Evolutionary conservation across 2,113 vertebrate species (phyloP).

Genomic region (Pluvialis apricaria): DNA sequence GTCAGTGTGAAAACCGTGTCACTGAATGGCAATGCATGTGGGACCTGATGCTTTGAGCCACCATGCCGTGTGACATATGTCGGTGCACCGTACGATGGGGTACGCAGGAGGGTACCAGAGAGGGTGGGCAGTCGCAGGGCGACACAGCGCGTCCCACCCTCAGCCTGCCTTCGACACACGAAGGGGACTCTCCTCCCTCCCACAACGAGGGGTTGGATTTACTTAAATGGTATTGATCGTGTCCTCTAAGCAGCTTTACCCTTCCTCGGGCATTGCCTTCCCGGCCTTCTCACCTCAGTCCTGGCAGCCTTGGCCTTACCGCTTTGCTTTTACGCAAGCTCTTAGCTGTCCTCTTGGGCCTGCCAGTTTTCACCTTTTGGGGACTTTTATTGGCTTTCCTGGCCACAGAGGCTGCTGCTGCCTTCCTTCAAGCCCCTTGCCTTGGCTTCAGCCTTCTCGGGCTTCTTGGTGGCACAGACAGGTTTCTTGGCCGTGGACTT

Average conservation of each 20-base stretch:
- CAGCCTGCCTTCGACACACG: neutral
- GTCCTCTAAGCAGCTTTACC: neutral
- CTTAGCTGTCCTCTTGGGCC: neutral
- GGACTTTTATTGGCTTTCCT: neutral
- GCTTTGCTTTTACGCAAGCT: neutral
- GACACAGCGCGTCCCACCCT: neutral
- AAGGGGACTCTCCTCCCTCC: neutral
- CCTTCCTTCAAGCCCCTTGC: neutral
- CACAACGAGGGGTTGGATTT: neutral
- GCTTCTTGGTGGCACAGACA: neutral
- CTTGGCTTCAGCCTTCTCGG: neutral
- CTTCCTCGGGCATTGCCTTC: neutral
- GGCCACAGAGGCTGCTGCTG: neutral
- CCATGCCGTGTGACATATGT: fast-evolving
- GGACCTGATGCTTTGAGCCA: neutral
- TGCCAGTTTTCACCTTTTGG: neutral
- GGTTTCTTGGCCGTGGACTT: neutral
- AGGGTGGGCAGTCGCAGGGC: neutral
- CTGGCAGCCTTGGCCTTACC: neutral
- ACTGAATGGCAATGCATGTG: fast-evolving
- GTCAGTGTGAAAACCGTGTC: fast-evolving
- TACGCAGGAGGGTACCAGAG: fast-evolving
- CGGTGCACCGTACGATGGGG: fast-evolving
- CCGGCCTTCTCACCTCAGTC: neutral
- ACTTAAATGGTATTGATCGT: neutral